Conservation (phyloP, 1,140 invertebrate genomes). For the Drosophila sulfurigaster region DNA sequence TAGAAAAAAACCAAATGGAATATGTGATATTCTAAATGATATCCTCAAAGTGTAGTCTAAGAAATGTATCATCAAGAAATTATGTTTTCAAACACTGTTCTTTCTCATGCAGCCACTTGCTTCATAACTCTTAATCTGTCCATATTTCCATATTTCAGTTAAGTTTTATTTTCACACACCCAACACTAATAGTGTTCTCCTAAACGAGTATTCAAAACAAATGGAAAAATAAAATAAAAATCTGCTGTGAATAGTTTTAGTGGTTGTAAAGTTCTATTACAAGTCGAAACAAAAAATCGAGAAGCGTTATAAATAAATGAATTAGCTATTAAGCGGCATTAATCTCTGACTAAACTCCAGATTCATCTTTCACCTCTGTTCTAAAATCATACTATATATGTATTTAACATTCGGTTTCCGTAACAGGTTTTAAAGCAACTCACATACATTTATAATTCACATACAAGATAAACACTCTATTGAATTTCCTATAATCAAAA, state of each 20-base stretch:
- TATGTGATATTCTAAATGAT: conserved; percentile 80
- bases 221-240: conserved; percentile 59
- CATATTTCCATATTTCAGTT: conserved; percentile 3
- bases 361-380: conserved; percentile 52
- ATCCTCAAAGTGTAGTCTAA: conserved; percentile 65
- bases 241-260: conserved; percentile 83
- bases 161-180: not conserved
- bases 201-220: conserved; percentile 55
- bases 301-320: conserved; percentile 69
- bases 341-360: conserved; percentile 22
- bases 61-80: conserved; percentile 13
- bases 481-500: conserved; percentile 51
- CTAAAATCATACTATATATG: conserved; percentile 5
- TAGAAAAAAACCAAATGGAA: conserved; percentile 52
- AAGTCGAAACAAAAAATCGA: conserved; percentile 41
- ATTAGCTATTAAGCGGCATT: conserved; percentile 71
- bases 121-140: conserved; percentile 22
- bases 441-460: not conserved
- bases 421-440: conserved; percentile 39
- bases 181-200: conserved; percentile 53
- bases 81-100: conserved; percentile 25
- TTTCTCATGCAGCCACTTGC: conserved; percentile 44
- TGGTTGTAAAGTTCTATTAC: conserved; percentile 81
- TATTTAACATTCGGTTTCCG: conserved; percentile 66
- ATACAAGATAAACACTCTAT: not conserved